Base-by-base conservation (phyloP, 1,140 invertebrate species). In the Sipha flava region DNA sequence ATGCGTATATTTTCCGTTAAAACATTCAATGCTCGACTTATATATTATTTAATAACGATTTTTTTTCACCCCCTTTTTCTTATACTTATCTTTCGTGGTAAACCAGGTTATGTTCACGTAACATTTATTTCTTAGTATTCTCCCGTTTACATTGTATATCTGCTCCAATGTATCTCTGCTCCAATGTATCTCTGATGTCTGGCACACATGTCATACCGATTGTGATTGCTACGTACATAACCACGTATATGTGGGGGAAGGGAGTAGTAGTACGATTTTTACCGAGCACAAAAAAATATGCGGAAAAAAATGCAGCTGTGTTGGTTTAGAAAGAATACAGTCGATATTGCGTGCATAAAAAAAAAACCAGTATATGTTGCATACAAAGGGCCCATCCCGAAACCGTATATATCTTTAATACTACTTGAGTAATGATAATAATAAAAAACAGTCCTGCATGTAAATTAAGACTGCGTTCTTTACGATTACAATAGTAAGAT, bases 241-340 rank as follows among this genome's bases (percentile, higher is more conserved):
- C 5, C 9, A n/a, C 1, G 57, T 34, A 31, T 4, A 37, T 16
- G 37, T 29, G 64, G 1, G 66, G 40, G 66, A 43, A n/a, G n/a
- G n/a, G n/a, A n/a, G n/a, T n/a, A n/a, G 66, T 47, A 70, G 40
- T 70, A 70, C 43, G 23, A 47, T 47, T 70, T 70, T 29, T 70
- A 47, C 66, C 16, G 18, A 29, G 23, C 43, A 47, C 40, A 70
- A 70, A 68, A 68, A 47, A 70, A 47, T 45, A 70, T 29, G 66
- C 66, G 66, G 26, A 70, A 70, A 70, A 70, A 70, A 70, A 40
- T 47, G 66, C 66, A 70, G 66, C 66, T 77, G 73, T 77, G 73
- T 77, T 77, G 73, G 52, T 77, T 77, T 57, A 77, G 52, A 77
- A 77, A 59, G 52, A 77, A 77, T 77, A 77, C 52, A 59, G 21